Base-by-base conservation (phyloP, 2,888 invertebrate genomes). In the Marasmarcha lunaedactyla region DNA sequence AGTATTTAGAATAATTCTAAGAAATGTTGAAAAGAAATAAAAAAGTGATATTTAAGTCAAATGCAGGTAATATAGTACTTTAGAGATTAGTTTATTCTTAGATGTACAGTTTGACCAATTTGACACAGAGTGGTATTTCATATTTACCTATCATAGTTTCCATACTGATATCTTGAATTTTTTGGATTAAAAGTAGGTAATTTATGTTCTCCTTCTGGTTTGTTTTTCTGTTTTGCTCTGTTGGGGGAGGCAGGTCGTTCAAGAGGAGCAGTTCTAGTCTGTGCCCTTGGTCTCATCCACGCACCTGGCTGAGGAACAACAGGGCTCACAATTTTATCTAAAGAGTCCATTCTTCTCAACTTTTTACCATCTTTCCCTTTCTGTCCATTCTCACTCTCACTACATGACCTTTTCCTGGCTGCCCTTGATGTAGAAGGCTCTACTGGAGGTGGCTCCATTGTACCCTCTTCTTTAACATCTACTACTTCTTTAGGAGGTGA, bases 241-340 rank as follows among this genome's bases (percentile, higher is more conserved):
- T 78, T 73, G 33, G 79, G 81, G 43, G 85, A 86, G 48, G 69
- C 85, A 33, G 71, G 87, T 34, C 71, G 78, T 64, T 67, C 83
- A 0, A 71, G 81, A 46, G 51, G 83, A 42, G 46, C 79, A 12
- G 52, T 55, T 25, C 68, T 71, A 44, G 70, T 58, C 45, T 74
- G 78, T 1, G 71, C 72, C 36, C 76, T 55, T 0, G 74, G 71
- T 9, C 89, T 79, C 70, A 91, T 93, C 92, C 93, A 93, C 0
- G 92, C 90, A 1, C 94, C 94, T 0, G 94, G 94, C 63, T 95
- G 95, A 6, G 94, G 94, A 42, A 95, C 91, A 26, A 95, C 95
- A 0, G 95, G 95, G 59, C 94, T 95, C 10, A 95, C 95, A 51
- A 95, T 95, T 72, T 94, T 94, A 66, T 95, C 95, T 76, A 93